Percentiles rank a stretch among this genome's conserved stretches.
phyloP scores from a whole-genome alignment of 2,113 vertebrate species.

The Apodemus sylvaticus region DNA sequence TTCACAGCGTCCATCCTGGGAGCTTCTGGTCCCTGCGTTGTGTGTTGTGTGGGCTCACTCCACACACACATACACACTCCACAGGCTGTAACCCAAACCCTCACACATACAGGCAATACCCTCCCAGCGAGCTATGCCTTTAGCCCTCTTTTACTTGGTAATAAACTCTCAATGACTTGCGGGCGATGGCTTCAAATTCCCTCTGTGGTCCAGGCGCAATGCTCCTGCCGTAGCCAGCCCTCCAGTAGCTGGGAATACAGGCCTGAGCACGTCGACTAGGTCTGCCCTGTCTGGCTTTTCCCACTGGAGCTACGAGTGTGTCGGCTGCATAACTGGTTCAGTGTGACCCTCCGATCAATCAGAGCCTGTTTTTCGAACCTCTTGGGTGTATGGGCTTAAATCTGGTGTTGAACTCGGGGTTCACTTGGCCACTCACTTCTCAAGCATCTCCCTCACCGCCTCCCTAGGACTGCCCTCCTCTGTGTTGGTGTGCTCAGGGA shows the following conservation, averaged over 20 bases:
- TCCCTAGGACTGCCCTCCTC: too few relatives aligned
- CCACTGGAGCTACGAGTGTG: neutral
- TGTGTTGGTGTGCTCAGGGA: too few relatives aligned
- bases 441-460: neutral
- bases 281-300: neutral
- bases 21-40: neutral
- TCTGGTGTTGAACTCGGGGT: neutral
- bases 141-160: neutral
- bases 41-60: neutral
- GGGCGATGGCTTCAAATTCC: too few relatives aligned
- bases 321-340: too few relatives aligned
- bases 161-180: neutral
- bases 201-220: neutral
- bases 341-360: neutral
- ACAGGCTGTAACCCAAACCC: neutral
- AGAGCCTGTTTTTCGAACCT: neutral
- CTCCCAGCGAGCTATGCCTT: neutral
- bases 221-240: neutral
- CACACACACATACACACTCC: neutral
- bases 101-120: neutral
- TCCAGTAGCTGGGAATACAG: neutral
- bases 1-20: neutral
- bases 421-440: neutral
- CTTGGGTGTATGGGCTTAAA: neutral
- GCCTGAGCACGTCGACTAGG: neutral